phyloP scores from a whole-genome alignment of 2,113 vertebrate species.

The Aldabrachelys gigantea region DNA sequence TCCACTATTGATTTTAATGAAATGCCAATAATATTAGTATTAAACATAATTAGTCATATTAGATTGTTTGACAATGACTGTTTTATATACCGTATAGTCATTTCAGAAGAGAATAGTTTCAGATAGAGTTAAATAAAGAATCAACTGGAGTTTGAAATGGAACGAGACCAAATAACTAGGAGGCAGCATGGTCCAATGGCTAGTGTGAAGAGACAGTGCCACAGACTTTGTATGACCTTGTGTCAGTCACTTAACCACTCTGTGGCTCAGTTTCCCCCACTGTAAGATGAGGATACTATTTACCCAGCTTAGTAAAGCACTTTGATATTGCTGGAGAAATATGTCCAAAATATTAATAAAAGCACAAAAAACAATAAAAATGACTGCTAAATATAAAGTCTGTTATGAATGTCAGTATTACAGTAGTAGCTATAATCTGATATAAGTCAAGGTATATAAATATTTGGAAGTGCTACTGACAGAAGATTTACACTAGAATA shows the following conservation, averaged over 20 bases:
- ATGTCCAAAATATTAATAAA: background rate
- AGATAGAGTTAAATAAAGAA: conserved; percentile 6
- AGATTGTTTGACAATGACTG: background rate
- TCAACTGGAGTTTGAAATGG: background rate
- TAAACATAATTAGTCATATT: conserved; percentile 57
- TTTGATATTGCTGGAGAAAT: background rate
- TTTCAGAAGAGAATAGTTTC: conserved; percentile 8
- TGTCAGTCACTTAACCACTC: background rate
- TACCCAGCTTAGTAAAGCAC: background rate
- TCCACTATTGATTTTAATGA: conserved; percentile 69
- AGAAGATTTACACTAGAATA: conserved; percentile 59
- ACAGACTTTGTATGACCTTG: background rate
- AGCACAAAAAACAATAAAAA: conserved; percentile 8
- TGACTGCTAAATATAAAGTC: conserved; percentile 20
- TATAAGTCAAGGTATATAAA: conserved; percentile 65
- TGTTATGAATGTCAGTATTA: conserved; percentile 44
- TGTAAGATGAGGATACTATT: background rate
- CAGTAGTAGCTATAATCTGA: conserved; percentile 1
- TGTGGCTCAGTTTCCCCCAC: background rate
- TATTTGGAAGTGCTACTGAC: conserved; percentile 68
- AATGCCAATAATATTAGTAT: conserved; percentile 61
- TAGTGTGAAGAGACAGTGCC: background rate
- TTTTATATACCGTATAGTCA: background rate
- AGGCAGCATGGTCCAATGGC: background rate
- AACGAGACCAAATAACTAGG: background rate